Base-by-base conservation (phyloP, 1,140 invertebrate species). In the Gryllus bimaculatus region DNA sequence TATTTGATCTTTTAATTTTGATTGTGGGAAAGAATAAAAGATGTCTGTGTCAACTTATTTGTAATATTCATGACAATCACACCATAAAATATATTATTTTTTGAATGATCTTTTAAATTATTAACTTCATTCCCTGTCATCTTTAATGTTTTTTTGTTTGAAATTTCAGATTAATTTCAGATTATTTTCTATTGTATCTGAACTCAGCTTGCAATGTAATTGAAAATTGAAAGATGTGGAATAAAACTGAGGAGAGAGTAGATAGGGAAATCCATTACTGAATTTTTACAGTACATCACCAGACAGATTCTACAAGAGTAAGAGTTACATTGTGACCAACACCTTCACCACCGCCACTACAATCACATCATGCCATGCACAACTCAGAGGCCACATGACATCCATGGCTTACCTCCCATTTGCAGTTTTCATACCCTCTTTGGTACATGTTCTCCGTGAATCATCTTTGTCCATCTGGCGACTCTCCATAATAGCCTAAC, bases 401-500 rank as follows among this genome's bases (percentile, higher is more conserved):
- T n/a, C 20, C 15, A 77, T 8, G 47, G n/a, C 78, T 73, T 78
- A 78, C 78, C 78, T 78, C 47, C 78, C 54, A 78, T 78, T 49
- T 21, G 66, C 13, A 73, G 78, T n/a, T 78, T 66, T 78, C 26
- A 78, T 78, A 78, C 78, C 78, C 48, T 78, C 78, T 73, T n/a
- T 78, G 48, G 54, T 21, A 39, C 47, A 48, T 15, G 66, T 20
- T 21, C 66, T 78, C 8, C 20, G 13, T 21, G 18, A 48, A 21
- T 73, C 78, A 21, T 78, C 78, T 76, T 48, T 77, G 18, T 79
- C 79, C 12, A 87, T 78, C 73, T 86, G 84, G 80, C 86, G 85
- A 81, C 86, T 85, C 26, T 86, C 78, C 83, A 86, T 84, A 82
- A 86, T 85, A 4, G 85, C 84, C 86, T 87, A 73, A 4, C 81